Evolutionary conservation across 2,888 invertebrate species (phyloP), one percentile per base, ranked within the genome.

Genomic region (Pyralis farinalis): DNA sequence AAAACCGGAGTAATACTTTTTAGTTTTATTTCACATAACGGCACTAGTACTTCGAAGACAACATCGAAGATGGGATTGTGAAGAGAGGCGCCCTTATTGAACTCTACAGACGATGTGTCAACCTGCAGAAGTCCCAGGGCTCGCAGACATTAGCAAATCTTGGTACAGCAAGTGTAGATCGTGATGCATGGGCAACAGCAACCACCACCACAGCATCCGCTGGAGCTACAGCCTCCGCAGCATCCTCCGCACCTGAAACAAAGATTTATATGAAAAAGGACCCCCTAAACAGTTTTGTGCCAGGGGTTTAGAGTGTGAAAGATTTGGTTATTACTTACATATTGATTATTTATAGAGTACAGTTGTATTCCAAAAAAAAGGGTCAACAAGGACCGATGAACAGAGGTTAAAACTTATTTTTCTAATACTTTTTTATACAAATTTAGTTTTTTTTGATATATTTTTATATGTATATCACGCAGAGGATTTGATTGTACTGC

Each of bases 401-500:
- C n/a, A n/a, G n/a, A n/a, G 3, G 16, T 16, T 16, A 3, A 16
- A 16, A 16, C 16, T 16, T 16, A 16, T 16, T 16, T 16, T 16
- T 16, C 16, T 16, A 16, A 16, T 2, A 3, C 4, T 16, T 16
- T 16, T 16, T 16, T n/a, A 5, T 43, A 41, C 37, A 47, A 35
- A 38, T 46, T 47, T 42, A 28, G 27, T 31, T 53, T 67, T 66
- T 73, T 75, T 71, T 64, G 44, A 9, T 43, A 31, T 25, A 51
- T 53, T 66, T 69, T 72, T 53, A 46, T 45, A 47, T 66, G 58
- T 65, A 47, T 53, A 54, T 55, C 40, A 58, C 57, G 49, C 67
- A 45, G 56, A 57, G 30, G 63, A 79, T 74, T 81, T 79, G 47
- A 62, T 56, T 67, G 68, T 69, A 81, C 75, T 82, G 62, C 58